Evolutionary conservation across 2,113 vertebrate genomes (phyloP).

Genomic region (Patagioenas fasciata): DNA sequence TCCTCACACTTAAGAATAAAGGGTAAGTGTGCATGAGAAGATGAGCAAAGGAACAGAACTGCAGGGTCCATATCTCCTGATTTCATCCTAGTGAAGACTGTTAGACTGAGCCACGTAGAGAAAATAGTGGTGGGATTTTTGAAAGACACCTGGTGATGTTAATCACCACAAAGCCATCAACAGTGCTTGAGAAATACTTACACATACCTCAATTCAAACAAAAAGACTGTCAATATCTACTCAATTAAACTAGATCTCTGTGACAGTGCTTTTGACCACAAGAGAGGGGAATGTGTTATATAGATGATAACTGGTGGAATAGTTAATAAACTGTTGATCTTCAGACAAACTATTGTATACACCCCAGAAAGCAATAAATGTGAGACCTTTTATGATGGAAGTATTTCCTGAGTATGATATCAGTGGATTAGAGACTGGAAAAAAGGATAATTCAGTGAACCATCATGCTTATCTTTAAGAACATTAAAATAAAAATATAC

Average conservation of each 20-base stretch:
- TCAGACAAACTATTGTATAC: background rate
- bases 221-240: background rate
- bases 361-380: background rate
- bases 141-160: background rate
- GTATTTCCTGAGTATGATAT: background rate
- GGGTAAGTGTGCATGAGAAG: background rate
- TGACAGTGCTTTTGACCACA: background rate
- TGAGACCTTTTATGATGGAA: background rate
- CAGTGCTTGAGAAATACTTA: background rate
- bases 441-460: background rate
- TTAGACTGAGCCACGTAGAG: background rate
- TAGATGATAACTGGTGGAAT: background rate
- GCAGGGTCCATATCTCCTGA: fast-evolving
- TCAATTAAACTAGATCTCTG: background rate
- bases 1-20: conserved; percentile 4
- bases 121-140: background rate
- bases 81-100: background rate
- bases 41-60: background rate
- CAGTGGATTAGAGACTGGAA: background rate
- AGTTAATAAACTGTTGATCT: conserved; percentile 6
- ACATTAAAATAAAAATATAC: background rate
- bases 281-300: background rate
- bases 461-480: background rate
- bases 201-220: background rate
- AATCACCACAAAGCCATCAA: background rate